Conservation (phyloP, 2,888 invertebrate genomes). For the Taphrorychus bicolor region DNA sequence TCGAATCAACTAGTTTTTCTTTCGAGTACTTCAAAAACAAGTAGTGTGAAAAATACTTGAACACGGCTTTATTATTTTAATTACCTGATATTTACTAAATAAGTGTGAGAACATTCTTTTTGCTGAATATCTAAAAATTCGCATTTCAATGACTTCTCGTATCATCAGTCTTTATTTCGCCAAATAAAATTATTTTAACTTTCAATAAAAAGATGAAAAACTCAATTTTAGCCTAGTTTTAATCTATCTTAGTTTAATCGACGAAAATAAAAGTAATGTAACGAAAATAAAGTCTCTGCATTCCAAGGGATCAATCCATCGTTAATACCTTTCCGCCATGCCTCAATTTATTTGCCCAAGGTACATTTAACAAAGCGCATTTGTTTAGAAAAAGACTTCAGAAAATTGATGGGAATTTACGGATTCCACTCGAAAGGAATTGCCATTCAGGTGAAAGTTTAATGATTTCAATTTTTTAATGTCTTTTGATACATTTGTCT, state of each 20-base stretch:
- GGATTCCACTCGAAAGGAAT: not conserved
- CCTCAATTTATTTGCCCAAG: not conserved
- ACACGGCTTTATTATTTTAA: no score
- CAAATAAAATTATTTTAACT: no score
- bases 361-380: slow-evolving; percentile 1
- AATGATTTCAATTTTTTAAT: slow-evolving; percentile 2
- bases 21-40: no score
- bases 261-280: not conserved
- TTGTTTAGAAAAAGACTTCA: slow-evolving; percentile 1
- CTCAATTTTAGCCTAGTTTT: no score
- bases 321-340: not conserved
- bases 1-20: no score
- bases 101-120: no score
- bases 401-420: slow-evolving; percentile 3
- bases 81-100: no score
- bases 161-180: no score
- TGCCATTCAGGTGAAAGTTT: not conserved
- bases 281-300: not conserved
- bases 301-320: not conserved
- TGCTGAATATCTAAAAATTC: no score
- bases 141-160: no score
- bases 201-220: no score
- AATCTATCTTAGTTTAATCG: not conserved
- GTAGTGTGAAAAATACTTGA: no score
- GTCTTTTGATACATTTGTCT: not conserved